These are phyloP conservation scores for Eubasilissa splendida DNA, from an alignment of 2,888 invertebrate genomes.

Conservation along the genomic window DNA sequence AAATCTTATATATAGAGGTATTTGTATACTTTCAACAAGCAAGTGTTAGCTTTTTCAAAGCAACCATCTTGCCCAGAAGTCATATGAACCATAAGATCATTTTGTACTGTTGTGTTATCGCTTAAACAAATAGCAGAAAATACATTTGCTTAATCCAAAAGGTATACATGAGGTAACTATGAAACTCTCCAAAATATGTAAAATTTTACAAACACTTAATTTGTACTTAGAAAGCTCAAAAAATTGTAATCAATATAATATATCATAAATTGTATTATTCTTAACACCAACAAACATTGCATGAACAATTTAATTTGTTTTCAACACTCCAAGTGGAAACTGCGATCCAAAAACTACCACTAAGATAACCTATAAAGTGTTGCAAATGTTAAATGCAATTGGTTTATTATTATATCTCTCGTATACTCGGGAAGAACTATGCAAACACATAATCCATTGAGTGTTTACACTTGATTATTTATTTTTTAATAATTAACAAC, in stretches of 20 bases:
- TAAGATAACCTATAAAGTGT: constrained; percentile 13
- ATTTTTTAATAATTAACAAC: background rate
- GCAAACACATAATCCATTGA: constrained; percentile 16
- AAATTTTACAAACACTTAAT: constrained; percentile 35
- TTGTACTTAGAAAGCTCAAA: constrained; percentile 44
- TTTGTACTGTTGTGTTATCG: constrained; percentile 7
- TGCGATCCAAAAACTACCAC: constrained; percentile 6
- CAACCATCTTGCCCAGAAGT: background rate
- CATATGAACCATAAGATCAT: background rate
- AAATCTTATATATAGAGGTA: too few species aligned
- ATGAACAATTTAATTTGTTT: constrained; percentile 11
- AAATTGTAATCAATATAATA: constrained; percentile 17
- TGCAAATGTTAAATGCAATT: constrained; percentile 19
- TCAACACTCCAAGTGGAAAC: constrained; percentile 20
- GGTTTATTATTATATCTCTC: constrained; percentile 22
- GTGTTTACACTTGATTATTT: background rate
- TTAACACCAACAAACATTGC: background rate
- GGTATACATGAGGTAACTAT: constrained; percentile 44
- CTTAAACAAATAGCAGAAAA: constrained; percentile 4
- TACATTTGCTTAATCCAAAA: constrained; percentile 19
- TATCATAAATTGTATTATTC: constrained; percentile 9
- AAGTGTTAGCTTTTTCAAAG: too few species aligned
- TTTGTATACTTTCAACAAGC: too few species aligned
- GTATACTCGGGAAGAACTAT: constrained; percentile 17
- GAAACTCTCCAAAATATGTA: background rate